phyloP scores from a whole-genome alignment of 2,797 vertebrate species.

The Takifugu rubripes region DNA sequence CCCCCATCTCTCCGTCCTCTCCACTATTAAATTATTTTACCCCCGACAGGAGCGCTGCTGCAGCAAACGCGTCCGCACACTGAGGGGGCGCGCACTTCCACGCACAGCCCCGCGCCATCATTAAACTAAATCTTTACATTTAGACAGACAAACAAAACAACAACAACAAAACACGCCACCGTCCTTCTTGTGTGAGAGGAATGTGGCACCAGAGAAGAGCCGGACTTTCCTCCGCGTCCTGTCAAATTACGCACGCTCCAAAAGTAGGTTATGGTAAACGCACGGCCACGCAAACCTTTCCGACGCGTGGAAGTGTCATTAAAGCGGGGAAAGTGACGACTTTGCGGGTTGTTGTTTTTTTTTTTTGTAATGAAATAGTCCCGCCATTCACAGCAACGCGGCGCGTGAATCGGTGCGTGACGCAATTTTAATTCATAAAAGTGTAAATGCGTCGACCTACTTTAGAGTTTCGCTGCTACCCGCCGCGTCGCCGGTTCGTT shows the following conservation, averaged over 20 bases:
- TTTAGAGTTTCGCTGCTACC: fast-evolving
- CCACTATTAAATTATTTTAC: slow-evolving; percentile 37
- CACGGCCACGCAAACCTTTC: background rate
- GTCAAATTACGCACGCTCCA: slow-evolving; percentile 40
- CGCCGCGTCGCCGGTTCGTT: background rate
- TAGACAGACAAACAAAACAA: background rate
- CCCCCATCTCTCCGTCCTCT: slow-evolving; percentile 9
- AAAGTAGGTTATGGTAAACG: slow-evolving; percentile 27
- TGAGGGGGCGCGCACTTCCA: slow-evolving; percentile 13
- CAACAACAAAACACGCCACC: too few relatives aligned
- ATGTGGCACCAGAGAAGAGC: background rate
- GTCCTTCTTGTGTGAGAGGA: too few relatives aligned
- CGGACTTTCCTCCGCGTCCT: slow-evolving; percentile 42
- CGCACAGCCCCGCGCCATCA: slow-evolving; percentile 11
- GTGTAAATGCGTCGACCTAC: too few relatives aligned
- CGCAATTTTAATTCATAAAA: background rate
- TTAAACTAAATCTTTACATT: slow-evolving; percentile 5
- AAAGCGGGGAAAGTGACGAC: background rate
- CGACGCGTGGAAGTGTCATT: background rate
- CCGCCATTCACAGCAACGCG: background rate
- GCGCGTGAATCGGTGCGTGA: background rate
- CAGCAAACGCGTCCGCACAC: slow-evolving; percentile 20
- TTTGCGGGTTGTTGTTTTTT: background rate
- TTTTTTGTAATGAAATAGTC: background rate
- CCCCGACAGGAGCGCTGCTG: slow-evolving; percentile 25